Evolutionary conservation across 2,888 invertebrate species (phyloP), one percentile per base, ranked within the genome.

Genomic region (Hemicrepidius hirtus): DNA sequence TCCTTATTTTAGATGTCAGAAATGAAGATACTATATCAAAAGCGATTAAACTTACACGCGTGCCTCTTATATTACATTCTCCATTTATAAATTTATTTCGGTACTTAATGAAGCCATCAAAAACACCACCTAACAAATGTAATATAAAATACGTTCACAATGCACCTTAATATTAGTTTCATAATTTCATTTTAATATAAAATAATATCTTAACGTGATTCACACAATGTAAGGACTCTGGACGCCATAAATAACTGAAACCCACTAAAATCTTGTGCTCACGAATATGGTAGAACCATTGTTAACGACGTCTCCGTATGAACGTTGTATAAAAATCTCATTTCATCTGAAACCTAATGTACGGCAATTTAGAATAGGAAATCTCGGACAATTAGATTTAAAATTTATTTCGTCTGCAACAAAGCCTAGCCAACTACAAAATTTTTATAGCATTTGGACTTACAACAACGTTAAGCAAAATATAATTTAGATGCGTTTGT

Each of bases 311-410:
- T 60, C 40, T 21, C 10, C 41, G 40, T 35, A 60, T 40, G 41
- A 60, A 16, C 24, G 13, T 60, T 41, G 41, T 60, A 60, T 60
- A 40, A 40, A 60, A 60, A 60, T 60, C 60, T 41, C 37, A 60
- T 60, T 60, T 40, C 41, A 41, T 60, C 21, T 60, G 21, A 40
- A 41, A 40, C 24, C 35, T 35, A 60, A 60, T 41, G 40, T 20
- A 24, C 21, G 9, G 24, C 41, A 20, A 16, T 60, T 32, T 41
- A 18, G 40, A 37, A 60, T 60, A 41, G 60, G 40, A 41, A 55
- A 55, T 55, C 18, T 32, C 18, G 18, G 55, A n/a, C 16, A 55
- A 55, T 55, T 55, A 55, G 55, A 16, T 55, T 55, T 55, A 55
- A 32, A 55, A 55, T 55, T 55, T 55, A 55, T 35, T 13, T 32